These are phyloP conservation scores for Palythoa grandiflora DNA, from an alignment of 92 coral and sea anemone genomes.

Conservation along the genomic window DNA sequence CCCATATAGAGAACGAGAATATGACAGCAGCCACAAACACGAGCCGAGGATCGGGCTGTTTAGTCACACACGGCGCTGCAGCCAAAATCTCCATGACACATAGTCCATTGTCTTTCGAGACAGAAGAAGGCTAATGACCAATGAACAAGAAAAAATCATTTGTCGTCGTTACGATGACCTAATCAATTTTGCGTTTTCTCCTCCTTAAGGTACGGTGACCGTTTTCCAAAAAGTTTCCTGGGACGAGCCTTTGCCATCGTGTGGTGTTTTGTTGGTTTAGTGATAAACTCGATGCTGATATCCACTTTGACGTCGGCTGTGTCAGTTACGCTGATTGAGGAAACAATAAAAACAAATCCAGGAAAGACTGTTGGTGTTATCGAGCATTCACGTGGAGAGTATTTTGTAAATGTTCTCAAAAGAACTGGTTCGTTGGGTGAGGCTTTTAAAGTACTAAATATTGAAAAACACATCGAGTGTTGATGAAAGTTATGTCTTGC, in stretches of 20 bases:
- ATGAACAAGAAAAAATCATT: too few species aligned
- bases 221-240: background rate
- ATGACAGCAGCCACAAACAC: too few species aligned
- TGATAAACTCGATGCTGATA: background rate
- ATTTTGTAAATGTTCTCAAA: background rate
- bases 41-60: too few species aligned
- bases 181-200: background rate
- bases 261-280: conserved; percentile 7
- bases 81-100: too few species aligned
- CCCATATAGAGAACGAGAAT: too few species aligned
- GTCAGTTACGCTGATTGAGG: background rate
- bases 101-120: too few species aligned
- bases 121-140: too few species aligned
- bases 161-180: background rate
- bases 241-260: background rate
- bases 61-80: too few species aligned
- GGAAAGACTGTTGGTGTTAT: background rate
- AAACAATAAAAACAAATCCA: background rate
- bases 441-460: too few species aligned
- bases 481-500: too few species aligned
- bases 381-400: background rate
- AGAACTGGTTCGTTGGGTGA: background rate
- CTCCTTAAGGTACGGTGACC: background rate
- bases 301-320: background rate
- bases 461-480: too few species aligned